Evolutionary conservation across 2,888 invertebrate genomes (phyloP).

Genomic region (Meteorus cinctellus): DNA sequence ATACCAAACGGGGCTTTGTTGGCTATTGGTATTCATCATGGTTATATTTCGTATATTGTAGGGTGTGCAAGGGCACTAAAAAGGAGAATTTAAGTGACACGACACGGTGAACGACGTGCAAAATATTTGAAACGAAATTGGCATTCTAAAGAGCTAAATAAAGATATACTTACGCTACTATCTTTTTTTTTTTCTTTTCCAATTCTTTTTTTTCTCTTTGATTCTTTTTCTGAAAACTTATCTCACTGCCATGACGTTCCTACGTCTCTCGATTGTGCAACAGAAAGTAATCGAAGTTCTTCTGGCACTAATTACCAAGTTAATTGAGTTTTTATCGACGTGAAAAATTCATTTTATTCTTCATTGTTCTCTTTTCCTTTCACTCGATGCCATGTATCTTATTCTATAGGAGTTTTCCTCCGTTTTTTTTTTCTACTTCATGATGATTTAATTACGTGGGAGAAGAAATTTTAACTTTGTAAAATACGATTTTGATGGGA

Average conservation of each 20-base stretch:
- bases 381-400: not conserved
- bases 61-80: not conserved
- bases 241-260: not conserved
- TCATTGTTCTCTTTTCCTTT: constrained; percentile 6
- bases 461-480: no score
- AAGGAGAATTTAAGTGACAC: constrained; percentile 10
- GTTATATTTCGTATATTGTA: not conserved
- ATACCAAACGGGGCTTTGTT: not conserved
- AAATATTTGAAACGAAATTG: not conserved
- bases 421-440: no score
- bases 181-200: not conserved
- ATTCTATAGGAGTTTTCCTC: not conserved
- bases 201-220: not conserved
- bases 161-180: not conserved
- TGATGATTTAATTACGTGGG: no score
- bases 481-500: no score
- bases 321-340: constrained; percentile 30
- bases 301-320: constrained; percentile 28
- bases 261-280: not conserved
- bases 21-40: constrained; percentile 20
- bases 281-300: constrained; percentile 33
- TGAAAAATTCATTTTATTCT: constrained; percentile 1
- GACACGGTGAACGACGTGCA: not conserved
- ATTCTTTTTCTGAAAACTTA: constrained; percentile 5
- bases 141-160: not conserved